Base-by-base conservation (phyloP, 2,797 vertebrate genomes). In the Apogon talboti region DNA sequence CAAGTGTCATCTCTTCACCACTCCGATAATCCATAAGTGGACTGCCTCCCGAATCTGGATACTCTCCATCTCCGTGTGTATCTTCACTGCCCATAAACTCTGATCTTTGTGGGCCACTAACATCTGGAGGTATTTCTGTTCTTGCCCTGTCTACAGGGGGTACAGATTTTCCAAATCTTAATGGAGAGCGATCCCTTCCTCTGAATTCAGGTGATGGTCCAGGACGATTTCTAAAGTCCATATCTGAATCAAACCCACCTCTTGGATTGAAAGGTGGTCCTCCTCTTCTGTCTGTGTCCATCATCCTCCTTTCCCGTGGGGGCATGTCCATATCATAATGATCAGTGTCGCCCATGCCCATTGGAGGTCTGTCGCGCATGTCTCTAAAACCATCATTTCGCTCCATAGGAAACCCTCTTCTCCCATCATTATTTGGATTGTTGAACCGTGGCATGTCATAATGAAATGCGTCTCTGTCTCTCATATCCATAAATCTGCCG, bases 201-300 rank as follows among this genome's bases (percentile, higher is more conserved):
- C 92, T 93, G 75, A 95, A 96, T 64, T 97, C 95, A 74, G 89
- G 54, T 0, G 93, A 66, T 45, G 94, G 90, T 54, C 91, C 94
- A 18, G 94, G 93, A 44, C 94, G 95, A 83, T 92, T 95, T 86
- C 96, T 95, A 66, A 97, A 95, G 82, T 97, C 96, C 90, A 94
- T 86, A 71, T 95, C 94, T 0, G 93, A 92, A 40, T 93, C 87
- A 89, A 95, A 95, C 62, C 87, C 88, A 35, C 90, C 92, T 86
- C 94, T 93, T 28, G 86, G 78, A 77, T 89, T 91, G 49, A 91
- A 81, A 65, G 90, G 84, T 7, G 83, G 79, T 1, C 88, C 86
- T 55, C 84, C 90, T 76, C 91, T 87, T 77, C 93, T 86, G 30
- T 94, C 91, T 56, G 83, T 89, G 62, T 94, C 93, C 83, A 92